Evolutionary conservation across 2,113 vertebrate species (phyloP).

Genomic region (Prinia subflava): DNA sequence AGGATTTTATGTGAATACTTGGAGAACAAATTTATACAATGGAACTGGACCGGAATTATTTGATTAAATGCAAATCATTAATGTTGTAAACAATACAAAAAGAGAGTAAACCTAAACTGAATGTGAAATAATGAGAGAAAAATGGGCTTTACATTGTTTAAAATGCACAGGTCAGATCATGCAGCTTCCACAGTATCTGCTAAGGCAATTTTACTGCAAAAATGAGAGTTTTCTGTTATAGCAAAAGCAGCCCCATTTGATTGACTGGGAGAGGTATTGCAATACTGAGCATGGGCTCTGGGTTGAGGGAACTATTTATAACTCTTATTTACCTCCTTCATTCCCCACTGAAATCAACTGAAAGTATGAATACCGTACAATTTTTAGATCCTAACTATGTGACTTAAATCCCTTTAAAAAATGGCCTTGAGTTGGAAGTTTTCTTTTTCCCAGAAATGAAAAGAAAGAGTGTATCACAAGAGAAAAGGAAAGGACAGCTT

Average conservation of each 20-base stretch:
- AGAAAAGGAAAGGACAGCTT: not conserved
- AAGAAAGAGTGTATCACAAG: not conserved
- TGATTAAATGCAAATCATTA: conserved; percentile 48
- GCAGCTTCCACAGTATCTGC: not conserved
- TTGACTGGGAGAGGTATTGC: not conserved
- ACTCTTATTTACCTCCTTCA: not conserved
- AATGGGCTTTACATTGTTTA: not conserved
- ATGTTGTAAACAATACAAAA: not conserved
- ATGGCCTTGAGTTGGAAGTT: not conserved
- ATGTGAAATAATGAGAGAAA: not conserved
- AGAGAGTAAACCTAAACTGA: not conserved
- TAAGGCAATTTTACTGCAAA: not conserved
- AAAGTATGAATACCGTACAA: not conserved
- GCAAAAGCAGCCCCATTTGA: not conserved
- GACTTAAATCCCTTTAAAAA: not conserved
- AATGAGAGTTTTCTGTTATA: not conserved
- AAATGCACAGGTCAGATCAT: not conserved
- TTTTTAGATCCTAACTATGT: not conserved
- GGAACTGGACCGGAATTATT: conserved; percentile 7
- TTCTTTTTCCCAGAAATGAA: not conserved
- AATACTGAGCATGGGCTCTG: not conserved
- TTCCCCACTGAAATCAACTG: not conserved
- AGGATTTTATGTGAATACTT: conserved; percentile 42
- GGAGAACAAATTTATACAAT: not conserved
- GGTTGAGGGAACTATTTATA: not conserved